These are phyloP conservation scores for Anagyrus pseudococci DNA, from an alignment of 2,888 invertebrate species.

Conservation along the genomic window DNA sequence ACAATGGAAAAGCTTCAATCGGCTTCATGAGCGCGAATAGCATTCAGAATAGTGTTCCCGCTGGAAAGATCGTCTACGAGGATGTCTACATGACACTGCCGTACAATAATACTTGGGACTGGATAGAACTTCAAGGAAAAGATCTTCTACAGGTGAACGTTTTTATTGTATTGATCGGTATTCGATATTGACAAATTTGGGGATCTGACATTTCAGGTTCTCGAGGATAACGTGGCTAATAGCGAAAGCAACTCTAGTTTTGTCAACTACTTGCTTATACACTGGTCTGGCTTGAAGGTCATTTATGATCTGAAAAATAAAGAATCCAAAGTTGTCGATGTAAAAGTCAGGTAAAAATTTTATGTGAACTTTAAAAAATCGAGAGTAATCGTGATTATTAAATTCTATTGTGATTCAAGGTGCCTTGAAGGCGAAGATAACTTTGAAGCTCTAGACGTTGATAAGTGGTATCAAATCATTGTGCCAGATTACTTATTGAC, in stretches of 20 bases:
- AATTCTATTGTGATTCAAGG: constrained; percentile 8
- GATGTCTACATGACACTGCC: constrained; percentile 75
- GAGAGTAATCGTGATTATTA: background rate
- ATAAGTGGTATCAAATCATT: constrained; percentile 69
- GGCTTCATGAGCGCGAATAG: constrained; percentile 75
- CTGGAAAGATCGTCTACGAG: constrained; percentile 68
- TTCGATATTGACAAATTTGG: background rate
- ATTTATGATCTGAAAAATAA: constrained; percentile 43
- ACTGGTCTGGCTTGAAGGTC: constrained; percentile 53
- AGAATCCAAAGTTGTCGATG: constrained; percentile 40
- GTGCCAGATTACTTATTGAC: constrained; percentile 59
- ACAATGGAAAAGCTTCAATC: constrained; percentile 70
- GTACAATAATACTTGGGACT: constrained; percentile 78
- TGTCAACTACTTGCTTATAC: constrained; percentile 10
- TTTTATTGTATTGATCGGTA: background rate
- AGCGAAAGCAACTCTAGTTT: constrained; percentile 12
- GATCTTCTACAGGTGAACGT: constrained; percentile 64
- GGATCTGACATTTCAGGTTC: constrained; percentile 18
- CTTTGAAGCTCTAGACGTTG: constrained; percentile 67
- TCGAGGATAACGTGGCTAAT: constrained; percentile 25
- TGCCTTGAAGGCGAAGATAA: constrained; percentile 8
- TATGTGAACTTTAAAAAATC: background rate
- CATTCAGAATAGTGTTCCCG: constrained; percentile 73
- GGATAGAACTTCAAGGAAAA: constrained; percentile 73
- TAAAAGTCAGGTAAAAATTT: constrained; percentile 54